Conservation (phyloP, 2,113 vertebrate genomes). For the Isurus oxyrinchus region DNA sequence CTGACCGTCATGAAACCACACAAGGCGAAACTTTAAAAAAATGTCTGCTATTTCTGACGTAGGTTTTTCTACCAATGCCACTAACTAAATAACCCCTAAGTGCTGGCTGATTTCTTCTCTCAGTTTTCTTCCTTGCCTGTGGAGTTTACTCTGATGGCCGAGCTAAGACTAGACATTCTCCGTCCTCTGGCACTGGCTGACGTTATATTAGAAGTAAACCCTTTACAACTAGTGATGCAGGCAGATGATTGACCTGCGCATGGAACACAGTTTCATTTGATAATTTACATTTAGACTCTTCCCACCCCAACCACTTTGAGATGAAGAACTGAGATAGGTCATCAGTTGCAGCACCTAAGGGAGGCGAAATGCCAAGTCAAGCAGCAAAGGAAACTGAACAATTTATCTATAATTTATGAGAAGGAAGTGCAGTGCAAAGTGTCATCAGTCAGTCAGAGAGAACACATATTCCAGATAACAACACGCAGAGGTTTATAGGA, state of each 20-base stretch:
- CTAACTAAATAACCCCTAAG: not conserved
- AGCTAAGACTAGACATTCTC: not conserved
- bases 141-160: not conserved
- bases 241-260: not conserved
- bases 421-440: not conserved
- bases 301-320: not conserved
- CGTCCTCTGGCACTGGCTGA: not conserved
- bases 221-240: not conserved
- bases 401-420: not conserved
- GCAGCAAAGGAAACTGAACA: not conserved
- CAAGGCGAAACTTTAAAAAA: not conserved
- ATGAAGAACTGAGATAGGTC: not conserved
- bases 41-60: not conserved
- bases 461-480: not conserved
- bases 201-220: not conserved
- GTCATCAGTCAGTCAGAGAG: not conserved
- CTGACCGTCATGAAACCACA: not conserved
- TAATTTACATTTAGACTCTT: not conserved
- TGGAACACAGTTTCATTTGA: not conserved
- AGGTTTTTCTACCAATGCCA: not conserved
- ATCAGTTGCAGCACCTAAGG: not conserved
- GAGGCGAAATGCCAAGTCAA: not conserved
- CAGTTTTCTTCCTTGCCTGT: not conserved
- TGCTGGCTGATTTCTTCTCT: not conserved
- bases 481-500: not conserved